Percentiles rank a stretch among this genome's conserved stretches.
Evolutionary conservation across 1,140 invertebrate genomes (phyloP).

Genomic region (Leptonema lineaticorne): DNA sequence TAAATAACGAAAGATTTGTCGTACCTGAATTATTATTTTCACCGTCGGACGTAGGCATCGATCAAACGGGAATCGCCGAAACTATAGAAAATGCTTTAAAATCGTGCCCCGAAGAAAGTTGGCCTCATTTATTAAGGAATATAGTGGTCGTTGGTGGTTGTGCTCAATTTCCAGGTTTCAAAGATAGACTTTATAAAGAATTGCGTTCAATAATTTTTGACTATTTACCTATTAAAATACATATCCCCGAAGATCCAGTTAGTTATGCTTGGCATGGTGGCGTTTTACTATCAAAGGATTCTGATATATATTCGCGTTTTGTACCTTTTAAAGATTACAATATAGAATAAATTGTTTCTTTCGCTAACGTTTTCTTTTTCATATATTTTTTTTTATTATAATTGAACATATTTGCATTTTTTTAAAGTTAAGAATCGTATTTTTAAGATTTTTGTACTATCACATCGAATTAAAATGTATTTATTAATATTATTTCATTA

Average conservation of each 20-base stretch:
- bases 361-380: neutral
- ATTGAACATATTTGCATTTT: neutral
- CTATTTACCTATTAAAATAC: conserved; percentile 47
- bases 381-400: neutral
- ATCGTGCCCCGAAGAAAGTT: conserved; percentile 73
- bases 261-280: conserved; percentile 90
- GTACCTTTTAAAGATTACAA: conserved; percentile 87
- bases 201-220: conserved; percentile 66
- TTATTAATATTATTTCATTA: no score
- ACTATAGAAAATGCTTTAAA: conserved; percentile 77
- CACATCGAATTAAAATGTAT: no score
- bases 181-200: conserved; percentile 93
- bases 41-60: conserved; percentile 92
- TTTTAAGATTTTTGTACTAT: neutral
- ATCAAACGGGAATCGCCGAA: conserved; percentile 93
- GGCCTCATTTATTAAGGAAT: conserved; percentile 82
- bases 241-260: conserved; percentile 72
- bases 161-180: conserved; percentile 69
- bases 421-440: neutral
- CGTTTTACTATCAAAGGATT: conserved; percentile 69
- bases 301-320: conserved; percentile 70
- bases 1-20: conserved; percentile 89
- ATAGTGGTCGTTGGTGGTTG: conserved; percentile 93
- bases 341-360: conserved; percentile 50
- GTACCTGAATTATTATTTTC: conserved; percentile 95